Evolutionary conservation across 2,113 vertebrate species (phyloP).

Genomic region (Greenwoodochromis staneri): DNA sequence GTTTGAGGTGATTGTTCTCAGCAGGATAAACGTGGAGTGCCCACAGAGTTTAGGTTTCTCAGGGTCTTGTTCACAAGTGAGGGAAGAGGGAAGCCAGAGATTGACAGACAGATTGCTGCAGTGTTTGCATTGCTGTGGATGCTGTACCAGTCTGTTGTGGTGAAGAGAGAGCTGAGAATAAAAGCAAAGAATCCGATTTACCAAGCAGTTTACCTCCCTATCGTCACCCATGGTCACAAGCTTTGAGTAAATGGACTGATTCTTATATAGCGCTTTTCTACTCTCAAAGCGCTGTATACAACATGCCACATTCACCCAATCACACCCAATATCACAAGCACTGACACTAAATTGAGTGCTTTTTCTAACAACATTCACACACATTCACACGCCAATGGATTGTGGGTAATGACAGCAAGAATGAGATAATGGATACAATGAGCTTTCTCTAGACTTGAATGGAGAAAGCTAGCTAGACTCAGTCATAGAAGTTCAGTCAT

Average conservation of each 20-base stretch:
- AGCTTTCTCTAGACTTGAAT: not conserved
- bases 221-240: not conserved
- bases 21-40: not conserved
- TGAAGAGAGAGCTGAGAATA: not conserved
- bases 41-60: not conserved
- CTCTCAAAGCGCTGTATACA: not conserved
- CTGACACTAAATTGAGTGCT: not conserved
- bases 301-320: not conserved
- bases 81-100: not conserved
- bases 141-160: not conserved
- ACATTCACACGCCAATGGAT: not conserved
- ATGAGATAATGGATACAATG: not conserved
- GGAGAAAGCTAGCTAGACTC: not conserved
- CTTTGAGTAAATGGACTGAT: not conserved
- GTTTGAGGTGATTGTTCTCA: not conserved
- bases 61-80: not conserved
- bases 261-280: not conserved
- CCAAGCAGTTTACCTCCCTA: not conserved
- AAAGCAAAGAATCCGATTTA: not conserved
- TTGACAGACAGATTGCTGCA: not conserved
- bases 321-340: not conserved
- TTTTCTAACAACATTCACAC: not conserved
- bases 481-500: not conserved
- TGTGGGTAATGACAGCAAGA: not conserved
- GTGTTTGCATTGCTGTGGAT: not conserved